Percentiles rank a stretch among this genome's conserved stretches.
These are phyloP conservation scores for Thunnus maccoyii DNA, from an alignment of 2,113 vertebrate species.

Conservation along the genomic window DNA sequence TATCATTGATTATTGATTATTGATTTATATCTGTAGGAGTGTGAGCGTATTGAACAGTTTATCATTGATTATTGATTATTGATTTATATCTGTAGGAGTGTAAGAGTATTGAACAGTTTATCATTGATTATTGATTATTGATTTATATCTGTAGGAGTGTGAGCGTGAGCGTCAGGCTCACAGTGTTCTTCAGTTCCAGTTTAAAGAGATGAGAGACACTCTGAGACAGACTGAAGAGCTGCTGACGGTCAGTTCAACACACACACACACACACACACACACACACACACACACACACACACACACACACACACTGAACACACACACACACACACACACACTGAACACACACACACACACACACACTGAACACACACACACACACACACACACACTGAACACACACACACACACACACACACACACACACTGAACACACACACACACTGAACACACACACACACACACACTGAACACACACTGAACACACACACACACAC, in stretches of 20 bases:
- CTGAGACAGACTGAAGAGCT: conserved; percentile 90
- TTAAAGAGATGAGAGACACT: conserved; percentile 88
- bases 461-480: background rate
- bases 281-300: background rate
- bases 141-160: conserved; percentile 81
- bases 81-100: conserved; percentile 81
- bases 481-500: background rate
- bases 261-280: background rate
- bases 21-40: conserved; percentile 81
- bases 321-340: background rate
- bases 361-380: too few species aligned
- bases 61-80: background rate
- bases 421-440: too few species aligned
- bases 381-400: too few species aligned
- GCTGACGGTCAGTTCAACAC: conserved; percentile 85
- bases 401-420: too few species aligned
- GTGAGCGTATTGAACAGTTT: conserved; percentile 77
- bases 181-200: conserved; percentile 88
- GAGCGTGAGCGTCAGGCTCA: conserved; percentile 91
- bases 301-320: too few species aligned
- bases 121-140: background rate
- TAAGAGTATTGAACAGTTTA: conserved; percentile 70
- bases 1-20: background rate
- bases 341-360: too few species aligned
- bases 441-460: too few species aligned